A percentile compares a stretch with the other conserved stretches of the same genome.
Evolutionary conservation across 2,113 vertebrate genomes (phyloP).

Genomic region (Nettapus auritus): DNA sequence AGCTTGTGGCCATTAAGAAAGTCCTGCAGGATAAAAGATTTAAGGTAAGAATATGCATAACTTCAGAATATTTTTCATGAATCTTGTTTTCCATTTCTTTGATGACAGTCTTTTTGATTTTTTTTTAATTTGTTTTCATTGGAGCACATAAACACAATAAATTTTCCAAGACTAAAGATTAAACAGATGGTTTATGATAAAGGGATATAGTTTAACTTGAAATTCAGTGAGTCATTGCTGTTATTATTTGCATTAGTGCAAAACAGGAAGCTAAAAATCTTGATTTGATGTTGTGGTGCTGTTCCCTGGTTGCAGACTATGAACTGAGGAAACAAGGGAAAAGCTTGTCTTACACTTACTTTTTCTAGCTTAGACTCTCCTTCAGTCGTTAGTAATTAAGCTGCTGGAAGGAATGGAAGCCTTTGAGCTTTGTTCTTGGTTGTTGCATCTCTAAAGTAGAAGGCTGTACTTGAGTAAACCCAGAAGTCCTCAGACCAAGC

Average conservation of each 20-base stretch:
- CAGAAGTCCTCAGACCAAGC: background rate
- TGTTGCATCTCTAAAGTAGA: background rate
- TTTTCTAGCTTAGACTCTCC: background rate
- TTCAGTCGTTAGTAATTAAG: background rate
- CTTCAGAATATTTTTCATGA: background rate
- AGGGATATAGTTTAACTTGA: background rate
- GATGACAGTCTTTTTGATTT: background rate
- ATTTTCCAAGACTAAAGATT: background rate
- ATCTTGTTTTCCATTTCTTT: background rate
- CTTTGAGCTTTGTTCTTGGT: background rate
- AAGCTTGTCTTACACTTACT: background rate
- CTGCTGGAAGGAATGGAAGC: background rate
- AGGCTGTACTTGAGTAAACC: background rate
- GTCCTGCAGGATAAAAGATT: slow-evolving; percentile 99
- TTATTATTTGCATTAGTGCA: background rate
- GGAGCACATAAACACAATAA: background rate
- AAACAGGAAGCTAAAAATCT: background rate
- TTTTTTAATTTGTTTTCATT: background rate
- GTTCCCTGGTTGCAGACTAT: background rate
- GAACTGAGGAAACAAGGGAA: background rate
- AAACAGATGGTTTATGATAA: background rate
- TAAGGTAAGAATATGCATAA: slow-evolving; percentile 84
- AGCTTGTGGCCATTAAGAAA: slow-evolving; percentile 99
- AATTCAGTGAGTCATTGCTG: background rate
- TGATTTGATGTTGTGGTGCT: background rate